These are phyloP conservation scores for Rhopalosiphum padi DNA, from an alignment of 1,140 invertebrate species.

Conservation along the genomic window DNA sequence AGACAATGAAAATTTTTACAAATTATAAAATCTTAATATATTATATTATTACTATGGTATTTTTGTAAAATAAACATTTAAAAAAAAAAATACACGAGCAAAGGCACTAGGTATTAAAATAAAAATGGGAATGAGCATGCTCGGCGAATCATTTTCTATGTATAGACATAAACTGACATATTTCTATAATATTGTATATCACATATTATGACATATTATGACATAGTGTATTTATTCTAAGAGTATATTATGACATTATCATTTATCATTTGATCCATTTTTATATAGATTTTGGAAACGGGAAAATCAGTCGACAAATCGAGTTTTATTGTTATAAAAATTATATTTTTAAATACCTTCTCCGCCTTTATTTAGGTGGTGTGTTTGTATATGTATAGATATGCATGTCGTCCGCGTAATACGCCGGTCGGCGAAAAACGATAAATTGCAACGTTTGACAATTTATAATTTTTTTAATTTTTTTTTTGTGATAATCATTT, in stretches of 20 bases:
- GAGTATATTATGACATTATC: neutral
- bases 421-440: neutral
- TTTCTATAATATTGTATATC: too few relatives aligned
- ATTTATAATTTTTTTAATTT: neutral
- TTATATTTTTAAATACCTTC: neutral
- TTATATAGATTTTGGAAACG: neutral
- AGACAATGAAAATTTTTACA: too few relatives aligned
- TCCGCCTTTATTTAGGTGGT: neutral
- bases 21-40: too few relatives aligned
- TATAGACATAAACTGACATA: too few relatives aligned
- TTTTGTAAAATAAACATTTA: too few relatives aligned
- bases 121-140: too few relatives aligned
- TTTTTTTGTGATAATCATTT: constrained; percentile 10
- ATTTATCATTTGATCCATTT: neutral
- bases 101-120: too few relatives aligned
- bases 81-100: too few relatives aligned
- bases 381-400: neutral
- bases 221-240: too few relatives aligned
- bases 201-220: too few relatives aligned
- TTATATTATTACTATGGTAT: too few relatives aligned
- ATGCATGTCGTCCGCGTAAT: neutral
- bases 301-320: neutral
- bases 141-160: neutral
- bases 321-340: neutral
- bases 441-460: neutral